phyloP scores from a whole-genome alignment of 2,113 vertebrate genomes.

The Archilochus colubris region DNA sequence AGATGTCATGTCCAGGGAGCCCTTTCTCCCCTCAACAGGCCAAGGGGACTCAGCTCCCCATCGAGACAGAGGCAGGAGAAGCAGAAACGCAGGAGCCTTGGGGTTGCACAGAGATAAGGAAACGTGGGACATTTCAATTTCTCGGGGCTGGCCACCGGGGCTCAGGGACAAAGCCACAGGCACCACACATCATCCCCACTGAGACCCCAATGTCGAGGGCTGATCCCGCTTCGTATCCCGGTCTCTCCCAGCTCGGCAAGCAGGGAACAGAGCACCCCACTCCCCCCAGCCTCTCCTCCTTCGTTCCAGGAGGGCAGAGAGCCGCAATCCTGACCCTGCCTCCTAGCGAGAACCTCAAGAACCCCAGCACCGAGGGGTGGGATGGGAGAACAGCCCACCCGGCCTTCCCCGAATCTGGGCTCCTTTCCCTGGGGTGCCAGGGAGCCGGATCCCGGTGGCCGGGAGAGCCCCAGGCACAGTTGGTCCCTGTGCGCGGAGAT shows the following conservation, averaged over 20 bases:
- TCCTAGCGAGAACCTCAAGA: background rate
- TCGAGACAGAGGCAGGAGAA: accelerated
- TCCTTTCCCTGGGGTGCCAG: background rate
- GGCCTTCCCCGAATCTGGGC: accelerated
- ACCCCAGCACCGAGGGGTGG: background rate
- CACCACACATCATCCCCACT: accelerated
- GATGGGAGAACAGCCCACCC: background rate
- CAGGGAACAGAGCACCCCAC: background rate
- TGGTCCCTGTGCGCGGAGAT: accelerated
- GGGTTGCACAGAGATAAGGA: background rate
- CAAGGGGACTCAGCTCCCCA: background rate
- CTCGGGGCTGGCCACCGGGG: accelerated
- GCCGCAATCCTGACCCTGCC: accelerated
- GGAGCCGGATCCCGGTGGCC: too few relatives aligned
- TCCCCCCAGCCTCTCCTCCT: background rate
- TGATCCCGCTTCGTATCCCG: background rate
- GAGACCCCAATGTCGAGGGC: accelerated
- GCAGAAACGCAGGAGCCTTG: accelerated
- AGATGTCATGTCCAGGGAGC: background rate
- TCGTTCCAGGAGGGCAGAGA: background rate
- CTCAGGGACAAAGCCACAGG: background rate
- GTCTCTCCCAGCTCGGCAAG: background rate
- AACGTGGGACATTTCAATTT: accelerated
- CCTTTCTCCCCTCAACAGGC: background rate
- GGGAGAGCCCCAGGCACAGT: background rate